Evolutionary conservation across 2,797 vertebrate genomes (phyloP), one percentile per base, ranked within the genome.

Genomic region (Tarsius wallacei): DNA sequence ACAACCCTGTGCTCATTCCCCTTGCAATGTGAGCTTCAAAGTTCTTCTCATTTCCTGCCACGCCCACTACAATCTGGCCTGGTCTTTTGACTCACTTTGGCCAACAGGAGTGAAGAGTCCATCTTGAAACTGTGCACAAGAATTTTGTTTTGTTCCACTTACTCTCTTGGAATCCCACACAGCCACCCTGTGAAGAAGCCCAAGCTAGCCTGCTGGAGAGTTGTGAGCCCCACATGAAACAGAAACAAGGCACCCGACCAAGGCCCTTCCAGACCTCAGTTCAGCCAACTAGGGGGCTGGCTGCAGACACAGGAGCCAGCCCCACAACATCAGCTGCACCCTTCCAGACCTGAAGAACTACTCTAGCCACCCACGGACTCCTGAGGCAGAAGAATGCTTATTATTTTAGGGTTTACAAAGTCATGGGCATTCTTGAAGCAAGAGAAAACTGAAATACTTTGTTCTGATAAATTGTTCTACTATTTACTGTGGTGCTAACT

Each of bases 381-480:
- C 63, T 2, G 24, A 42, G 61, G 57, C 7, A 5, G 71, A 61
- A 53, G 55, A 42, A 61, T 9, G 16, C 11, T 78, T 24, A 26
- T 12, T 28, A 0, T 33, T 59, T 47, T 15, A 28, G 31, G 26
- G 7, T 47, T 57, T 33, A 4, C 19, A 57, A 49, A 16, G 22
- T 16, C 15, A 73, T 61, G 26, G 24, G 81, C 33, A 31, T 83
- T 57, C 53, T 49, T 55, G 61, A 83, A 24, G n/a, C 17, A 13
- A 94, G 31, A 84, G 22, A 93, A 86, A 9, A 24, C 49, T 31
- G 42, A 19, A 64, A 73, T 64, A 83, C 22, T 55, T 49, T 83
- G 63, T 68, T 94, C 61, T 73, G 83, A 80, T 70, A 55, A 90
- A 84, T 21, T 66, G 73, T 21, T 31, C 26, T 59, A 59, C 71